Evolutionary conservation across 2,113 vertebrate genomes (phyloP).

Genomic region (Pleuronectes platessa): DNA sequence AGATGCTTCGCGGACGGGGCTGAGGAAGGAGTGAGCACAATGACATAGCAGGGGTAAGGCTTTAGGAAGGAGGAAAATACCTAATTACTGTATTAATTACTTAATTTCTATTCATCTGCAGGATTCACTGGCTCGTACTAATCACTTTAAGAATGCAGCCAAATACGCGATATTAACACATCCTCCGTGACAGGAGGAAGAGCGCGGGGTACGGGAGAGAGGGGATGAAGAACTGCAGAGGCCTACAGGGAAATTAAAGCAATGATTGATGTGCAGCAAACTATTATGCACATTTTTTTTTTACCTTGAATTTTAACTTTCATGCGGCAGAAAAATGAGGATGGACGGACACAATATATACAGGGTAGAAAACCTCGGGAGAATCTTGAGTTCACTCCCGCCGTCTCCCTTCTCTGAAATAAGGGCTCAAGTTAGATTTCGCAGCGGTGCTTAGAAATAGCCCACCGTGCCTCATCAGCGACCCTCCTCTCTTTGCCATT

Average conservation of each 20-base stretch:
- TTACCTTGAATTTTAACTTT: constrained; percentile 44
- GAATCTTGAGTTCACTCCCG: constrained; percentile 42
- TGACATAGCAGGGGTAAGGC: constrained; percentile 50
- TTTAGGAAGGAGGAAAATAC: constrained; percentile 57
- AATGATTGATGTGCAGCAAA: constrained; percentile 39
- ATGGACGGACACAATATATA: constrained; percentile 25
- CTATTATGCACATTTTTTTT: constrained; percentile 2
- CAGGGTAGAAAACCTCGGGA: constrained; percentile 26
- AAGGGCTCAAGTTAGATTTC: constrained; percentile 63
- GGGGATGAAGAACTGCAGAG: constrained; percentile 57
- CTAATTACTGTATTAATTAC: constrained; percentile 80
- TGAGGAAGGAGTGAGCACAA: constrained; percentile 40
- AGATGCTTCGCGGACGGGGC: constrained; percentile 17
- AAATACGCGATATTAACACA: constrained; percentile 78
- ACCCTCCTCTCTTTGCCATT: constrained; percentile 60
- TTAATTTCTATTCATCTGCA: constrained; percentile 77
- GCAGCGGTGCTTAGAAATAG: constrained; percentile 60
- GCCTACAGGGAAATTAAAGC: constrained; percentile 67
- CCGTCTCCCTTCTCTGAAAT: constrained; percentile 52
- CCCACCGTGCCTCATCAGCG: constrained; percentile 64
- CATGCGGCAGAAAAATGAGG: constrained; percentile 38
- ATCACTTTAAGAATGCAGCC: constrained; percentile 74
- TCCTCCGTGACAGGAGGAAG: constrained; percentile 67
- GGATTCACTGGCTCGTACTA: constrained; percentile 69
- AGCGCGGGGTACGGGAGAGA: constrained; percentile 19